Evolutionary conservation across 2,888 invertebrate genomes (phyloP), one percentile per base, ranked within the genome.

Genomic region (Drosophila meridiana): DNA sequence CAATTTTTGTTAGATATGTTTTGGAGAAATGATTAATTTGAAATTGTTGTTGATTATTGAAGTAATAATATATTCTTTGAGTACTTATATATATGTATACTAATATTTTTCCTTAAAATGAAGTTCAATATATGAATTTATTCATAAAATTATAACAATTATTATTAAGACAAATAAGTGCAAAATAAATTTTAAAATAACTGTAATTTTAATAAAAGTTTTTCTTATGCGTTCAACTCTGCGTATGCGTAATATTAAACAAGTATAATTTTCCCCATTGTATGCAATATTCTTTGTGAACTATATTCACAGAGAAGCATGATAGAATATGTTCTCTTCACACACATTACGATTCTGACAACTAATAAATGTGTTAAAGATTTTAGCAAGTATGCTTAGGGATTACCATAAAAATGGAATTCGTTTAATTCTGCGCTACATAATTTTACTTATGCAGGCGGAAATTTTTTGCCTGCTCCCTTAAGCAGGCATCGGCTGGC

Each of bases 351-450:
- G 20, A 6, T 6, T 20, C 20, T 2, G 11, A 2, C 34, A 13
- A 13, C 20, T 11, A 34, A 34, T 36, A 52, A 52, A 36, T 20
- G 13, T 36, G 11, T 26, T 26, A 11, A 32, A n/a, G 47, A 59
- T 40, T 40, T 47, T 3, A 20, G n/a, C 38, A 38, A 38, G 14
- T 26, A 11, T 36, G 20, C 36, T 20, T 11, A 26, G 52, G 34
- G 52, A 36, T 36, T 52, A 52, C 7, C 20, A 36, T 57, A 11
- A 38, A 63, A 63, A 20, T 38, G 2, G 14, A 63, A 11, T 47
- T 30, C 11, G 13, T 34, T 52, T 34, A 11, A 32, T 48, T 11
- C 34, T 11, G 11, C 34, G 48, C 8, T 50, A 5, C 48, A n/a
- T 45, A 45, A 20, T 45, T 11, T n/a, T 9, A 4, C 2, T 9